Base-by-base conservation (phyloP, 1,140 invertebrate species). In the Tetraneura akinire region DNA sequence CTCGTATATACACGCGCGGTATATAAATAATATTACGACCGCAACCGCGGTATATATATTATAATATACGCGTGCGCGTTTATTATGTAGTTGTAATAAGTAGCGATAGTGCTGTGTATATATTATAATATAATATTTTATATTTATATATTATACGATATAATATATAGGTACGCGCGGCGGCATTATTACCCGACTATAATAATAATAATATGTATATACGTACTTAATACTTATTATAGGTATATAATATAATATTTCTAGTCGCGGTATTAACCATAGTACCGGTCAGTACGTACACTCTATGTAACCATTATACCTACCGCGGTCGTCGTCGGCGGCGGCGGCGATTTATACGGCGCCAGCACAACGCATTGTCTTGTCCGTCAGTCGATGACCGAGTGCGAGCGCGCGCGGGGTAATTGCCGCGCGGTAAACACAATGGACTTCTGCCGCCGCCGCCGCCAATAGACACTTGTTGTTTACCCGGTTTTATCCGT, bases 381-480 rank as follows among this genome's bases (percentile, higher is more conserved):
- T 78, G 74, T 78, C 74, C 55, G 74, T 78, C 74, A 78, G 74
- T 11, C 5, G n/a, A 14, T 14, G 73, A 32, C 16, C 23, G 26
- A 21, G 71, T 53, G 47, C 26, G 47, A 23, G 73, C n/a, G 55
- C 47, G 68, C 71, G 71, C 55, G 74, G 74, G 74, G 74, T 78
- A 78, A 78, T 78, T 78, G 74, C 73, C 53, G 73, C 73, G 55
- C 53, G 32, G 51, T 37, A 45, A 68, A 68, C 73, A 76, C 73
- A 76, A 76, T 76, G 73, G 73, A 76, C 53, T n/a, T n/a, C n/a
- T 23, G 51, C 42, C 23, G 68, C 68, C 42, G 45, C 45, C 70
- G 47, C 73, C 74, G 74, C 74, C 74, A 78, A 78, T 62, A 37
- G 74, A 78, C 74, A 62, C 74, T 62, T 78, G 74, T 78, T 62